Percentiles rank a stretch among this genome's conserved stretches.
These are phyloP conservation scores for Sminthopsis crassicaudata DNA, from an alignment of 2,113 vertebrate species.

Conservation along the genomic window DNA sequence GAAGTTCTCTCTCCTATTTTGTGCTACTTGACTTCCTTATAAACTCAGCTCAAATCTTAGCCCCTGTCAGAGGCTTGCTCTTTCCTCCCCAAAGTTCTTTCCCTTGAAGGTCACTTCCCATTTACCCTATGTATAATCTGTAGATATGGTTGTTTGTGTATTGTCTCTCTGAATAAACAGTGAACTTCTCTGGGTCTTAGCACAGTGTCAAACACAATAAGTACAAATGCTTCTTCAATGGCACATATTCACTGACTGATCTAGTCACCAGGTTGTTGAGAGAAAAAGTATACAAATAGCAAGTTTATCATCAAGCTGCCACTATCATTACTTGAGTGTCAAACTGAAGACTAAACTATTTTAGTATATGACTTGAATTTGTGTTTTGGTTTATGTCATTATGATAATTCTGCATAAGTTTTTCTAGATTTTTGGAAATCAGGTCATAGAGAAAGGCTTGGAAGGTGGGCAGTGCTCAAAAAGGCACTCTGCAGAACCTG, in stretches of 20 bases:
- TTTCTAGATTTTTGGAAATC: background rate
- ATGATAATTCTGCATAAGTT: background rate
- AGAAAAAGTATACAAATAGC: background rate
- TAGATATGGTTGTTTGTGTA: background rate
- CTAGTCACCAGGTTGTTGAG: background rate
- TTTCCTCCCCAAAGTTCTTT: background rate
- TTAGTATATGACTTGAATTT: background rate
- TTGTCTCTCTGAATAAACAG: background rate
- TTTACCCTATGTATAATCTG: background rate
- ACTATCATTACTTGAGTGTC: background rate
- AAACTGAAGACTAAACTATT: background rate
- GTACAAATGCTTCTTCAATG: background rate
- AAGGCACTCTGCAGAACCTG: background rate
- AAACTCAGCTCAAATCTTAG: background rate
- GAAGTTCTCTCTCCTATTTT: background rate
- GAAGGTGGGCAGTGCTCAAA: rapidly evolving
- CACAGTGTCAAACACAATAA: background rate
- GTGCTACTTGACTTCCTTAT: background rate
- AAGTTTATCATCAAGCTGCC: background rate
- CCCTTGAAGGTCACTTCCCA: background rate
- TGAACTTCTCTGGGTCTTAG: background rate
- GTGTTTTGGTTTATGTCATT: background rate
- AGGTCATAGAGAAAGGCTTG: background rate
- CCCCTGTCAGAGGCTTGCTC: background rate
- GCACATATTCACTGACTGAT: background rate